phyloP scores from a whole-genome alignment of 2,888 invertebrate genomes.

The Sabatieria punctata region DNA sequence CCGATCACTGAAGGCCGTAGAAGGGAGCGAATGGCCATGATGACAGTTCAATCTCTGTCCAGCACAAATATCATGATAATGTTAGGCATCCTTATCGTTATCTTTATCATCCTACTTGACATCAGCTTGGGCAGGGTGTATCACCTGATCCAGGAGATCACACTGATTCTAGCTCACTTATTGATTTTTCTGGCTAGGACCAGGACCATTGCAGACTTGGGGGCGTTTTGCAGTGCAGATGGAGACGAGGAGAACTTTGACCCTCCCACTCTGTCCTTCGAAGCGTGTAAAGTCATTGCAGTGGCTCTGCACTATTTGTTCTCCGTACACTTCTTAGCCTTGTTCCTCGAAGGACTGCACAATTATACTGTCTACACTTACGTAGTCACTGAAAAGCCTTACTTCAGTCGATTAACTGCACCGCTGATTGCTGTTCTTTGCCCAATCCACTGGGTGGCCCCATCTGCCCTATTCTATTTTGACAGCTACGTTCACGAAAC shows the following conservation, averaged over 20 bases:
- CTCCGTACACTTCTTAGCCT: background rate
- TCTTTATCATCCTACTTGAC: background rate
- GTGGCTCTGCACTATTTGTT: background rate
- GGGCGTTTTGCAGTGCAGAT: background rate
- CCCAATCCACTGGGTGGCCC: background rate
- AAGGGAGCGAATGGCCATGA: conserved; percentile 2
- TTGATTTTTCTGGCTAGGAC: background rate
- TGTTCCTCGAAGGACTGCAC: background rate
- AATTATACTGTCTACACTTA: background rate
- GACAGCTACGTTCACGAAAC: background rate
- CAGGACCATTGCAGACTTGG: background rate
- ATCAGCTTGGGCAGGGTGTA: background rate
- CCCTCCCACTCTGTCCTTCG: background rate
- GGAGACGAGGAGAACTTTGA: background rate
- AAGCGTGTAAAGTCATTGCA: background rate
- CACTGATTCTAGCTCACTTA: background rate
- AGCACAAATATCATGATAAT: background rate
- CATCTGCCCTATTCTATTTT: background rate
- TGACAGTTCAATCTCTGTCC: background rate
- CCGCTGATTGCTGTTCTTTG: background rate
- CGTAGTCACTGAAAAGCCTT: background rate
- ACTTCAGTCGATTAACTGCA: background rate
- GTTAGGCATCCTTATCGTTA: background rate
- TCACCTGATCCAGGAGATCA: conserved; percentile 1
- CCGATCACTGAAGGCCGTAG: background rate